Conservation (phyloP, 2,797 vertebrate species). For the Pipistrellus pipistrellus region DNA sequence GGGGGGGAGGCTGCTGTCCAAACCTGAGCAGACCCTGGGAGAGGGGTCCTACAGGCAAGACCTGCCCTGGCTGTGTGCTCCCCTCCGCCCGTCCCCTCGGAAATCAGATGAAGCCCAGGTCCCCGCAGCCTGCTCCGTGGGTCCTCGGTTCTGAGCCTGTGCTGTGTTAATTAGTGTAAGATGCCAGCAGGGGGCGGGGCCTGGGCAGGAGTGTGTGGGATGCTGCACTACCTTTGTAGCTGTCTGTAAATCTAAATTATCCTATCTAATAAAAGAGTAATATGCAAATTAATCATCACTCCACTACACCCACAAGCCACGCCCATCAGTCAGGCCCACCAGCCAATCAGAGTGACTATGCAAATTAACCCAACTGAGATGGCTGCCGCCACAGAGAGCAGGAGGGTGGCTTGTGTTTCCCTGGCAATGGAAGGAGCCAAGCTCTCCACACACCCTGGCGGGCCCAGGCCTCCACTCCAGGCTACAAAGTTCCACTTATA, state of each 20-base stretch:
- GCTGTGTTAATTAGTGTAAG: background rate
- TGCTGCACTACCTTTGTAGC: background rate
- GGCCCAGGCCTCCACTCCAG: too few species aligned
- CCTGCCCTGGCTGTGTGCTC: background rate
- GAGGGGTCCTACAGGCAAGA: fast-evolving
- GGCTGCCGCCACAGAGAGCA: too few species aligned
- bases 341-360: too few species aligned
- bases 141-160: background rate
- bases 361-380: too few species aligned
- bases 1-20: background rate
- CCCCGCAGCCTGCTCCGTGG: fast-evolving
- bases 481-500: too few species aligned
- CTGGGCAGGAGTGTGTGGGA: fast-evolving
- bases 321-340: too few species aligned
- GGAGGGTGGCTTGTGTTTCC: too few species aligned
- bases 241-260: background rate
- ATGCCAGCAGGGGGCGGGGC: background rate
- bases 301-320: too few species aligned
- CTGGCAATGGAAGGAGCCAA: too few species aligned
- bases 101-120: background rate
- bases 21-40: background rate
- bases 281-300: too few species aligned
- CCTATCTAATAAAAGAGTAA: too few species aligned
- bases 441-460: too few species aligned
- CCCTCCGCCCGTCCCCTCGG: background rate